Evolutionary conservation across 2,797 vertebrate species (phyloP).

Genomic region (Enteromius paludinosus): DNA sequence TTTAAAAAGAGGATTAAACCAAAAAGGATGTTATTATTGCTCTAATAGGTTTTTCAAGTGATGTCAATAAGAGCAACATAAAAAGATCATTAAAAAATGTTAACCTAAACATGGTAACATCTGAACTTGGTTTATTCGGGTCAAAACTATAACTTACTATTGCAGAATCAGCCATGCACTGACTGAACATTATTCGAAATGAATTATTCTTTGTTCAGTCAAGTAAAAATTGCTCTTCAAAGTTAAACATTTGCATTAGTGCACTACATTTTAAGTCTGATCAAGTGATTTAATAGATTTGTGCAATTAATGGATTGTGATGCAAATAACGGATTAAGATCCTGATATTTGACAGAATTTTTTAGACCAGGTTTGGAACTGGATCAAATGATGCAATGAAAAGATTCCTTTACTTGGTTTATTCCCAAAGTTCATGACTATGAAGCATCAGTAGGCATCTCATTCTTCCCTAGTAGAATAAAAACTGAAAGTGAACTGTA

Average conservation of each 20-base stretch:
- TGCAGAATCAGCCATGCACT: neutral
- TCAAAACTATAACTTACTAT: neutral
- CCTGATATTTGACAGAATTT: neutral
- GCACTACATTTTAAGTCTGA: neutral
- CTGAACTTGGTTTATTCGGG: neutral
- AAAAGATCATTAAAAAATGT: neutral
- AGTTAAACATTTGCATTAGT: neutral
- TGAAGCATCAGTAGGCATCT: neutral
- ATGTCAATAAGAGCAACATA: neutral
- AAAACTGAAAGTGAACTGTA: neutral
- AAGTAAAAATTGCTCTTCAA: neutral
- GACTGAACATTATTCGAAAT: neutral
- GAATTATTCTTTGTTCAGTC: neutral
- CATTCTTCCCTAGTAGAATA: too few relatives aligned
- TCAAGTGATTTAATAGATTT: neutral
- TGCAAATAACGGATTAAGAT: neutral
- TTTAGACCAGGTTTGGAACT: neutral
- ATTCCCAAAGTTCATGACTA: neutral
- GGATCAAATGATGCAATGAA: neutral
- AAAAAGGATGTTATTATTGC: neutral
- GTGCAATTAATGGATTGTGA: neutral
- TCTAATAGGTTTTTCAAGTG: too few relatives aligned
- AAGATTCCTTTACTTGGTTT: neutral
- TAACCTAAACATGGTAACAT: neutral
- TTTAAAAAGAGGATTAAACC: neutral